phyloP scores from a whole-genome alignment of 2,888 invertebrate genomes.

The Nymphalis polychloros region DNA sequence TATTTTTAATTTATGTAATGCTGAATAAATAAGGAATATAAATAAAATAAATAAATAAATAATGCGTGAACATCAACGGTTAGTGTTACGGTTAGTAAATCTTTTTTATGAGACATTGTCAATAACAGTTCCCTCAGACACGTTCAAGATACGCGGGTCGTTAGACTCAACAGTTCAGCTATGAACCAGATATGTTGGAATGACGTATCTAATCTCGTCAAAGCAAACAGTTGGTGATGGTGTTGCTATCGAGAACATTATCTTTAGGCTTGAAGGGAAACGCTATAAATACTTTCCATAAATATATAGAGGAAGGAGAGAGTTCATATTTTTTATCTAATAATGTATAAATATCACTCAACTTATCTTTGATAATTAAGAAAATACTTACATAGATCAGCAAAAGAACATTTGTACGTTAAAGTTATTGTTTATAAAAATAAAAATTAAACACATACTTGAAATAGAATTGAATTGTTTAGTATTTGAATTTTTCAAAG shows the following conservation, averaged over 20 bases:
- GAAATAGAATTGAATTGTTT: no score
- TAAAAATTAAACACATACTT: no score
- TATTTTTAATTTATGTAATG: no score
- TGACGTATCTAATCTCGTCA: conserved; percentile 40
- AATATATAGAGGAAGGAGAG: background rate
- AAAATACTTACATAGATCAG: no score
- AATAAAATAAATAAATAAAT: no score
- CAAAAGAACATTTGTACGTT: no score
- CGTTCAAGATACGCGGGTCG: conserved; percentile 25
- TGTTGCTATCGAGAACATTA: conserved; percentile 31
- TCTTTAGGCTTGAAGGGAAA: conserved; percentile 24
- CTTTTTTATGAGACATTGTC: background rate
- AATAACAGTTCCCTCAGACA: background rate
- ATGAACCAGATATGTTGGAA: conserved; percentile 31
- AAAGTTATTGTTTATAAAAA: no score
- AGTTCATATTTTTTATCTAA: background rate
- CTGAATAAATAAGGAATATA: no score
- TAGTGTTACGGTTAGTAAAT: background rate
- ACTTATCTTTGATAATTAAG: no score
- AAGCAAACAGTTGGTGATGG: conserved; percentile 37
- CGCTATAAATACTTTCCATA: conserved; percentile 11
- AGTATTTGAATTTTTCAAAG: no score
- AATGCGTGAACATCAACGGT: no score
- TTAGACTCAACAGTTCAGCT: conserved; percentile 26
- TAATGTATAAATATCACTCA: no score